Evolutionary conservation across 2,113 vertebrate species (phyloP), one percentile per base, ranked within the genome.

Genomic region (Rhodinocichla rosea): DNA sequence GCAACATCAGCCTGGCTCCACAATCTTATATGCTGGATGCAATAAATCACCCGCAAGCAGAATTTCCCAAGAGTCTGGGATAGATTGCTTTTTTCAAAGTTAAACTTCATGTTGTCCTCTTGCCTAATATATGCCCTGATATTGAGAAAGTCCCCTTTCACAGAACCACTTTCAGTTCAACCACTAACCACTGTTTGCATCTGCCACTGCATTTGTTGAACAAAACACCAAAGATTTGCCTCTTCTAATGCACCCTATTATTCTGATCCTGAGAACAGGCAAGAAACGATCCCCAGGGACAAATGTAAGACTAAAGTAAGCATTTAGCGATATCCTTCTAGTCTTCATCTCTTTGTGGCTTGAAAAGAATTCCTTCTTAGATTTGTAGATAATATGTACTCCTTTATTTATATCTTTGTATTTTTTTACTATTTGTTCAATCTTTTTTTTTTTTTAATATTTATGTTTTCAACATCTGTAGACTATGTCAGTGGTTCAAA

Each of bases 1-100:
- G 70, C n/a, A 90, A 87, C 67, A 39, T 76, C 79, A 85, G n/a
- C 83, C 52, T 69, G 45, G 57, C n/a, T 93, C 49, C 37, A 69
- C 69, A 90, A 4, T 53, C 81, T 79, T 65, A 45, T 2, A 1
- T 53, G 49, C 57, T 83, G n/a, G 20, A 60, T 64, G 49, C 39
- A 89, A 82, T 87, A 91, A 82, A 94, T 85, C 69, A 94, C n/a
- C n/a, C 80, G 82, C 15, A 73, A 85, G n/a, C 13, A 83, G 70
- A 76, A 87, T 90, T 93, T 91, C 70, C 78, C 39, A 76, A 42
- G 32, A 91, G 57, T 82, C 47, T 56, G 64, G 44, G 32, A 85
- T 26, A 90, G 50, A 83, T 69, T 79, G 32, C 2, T 87, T 90
- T 93, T 87, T 82, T 90, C 49, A 57, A 64, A 91, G 39, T 80